Base-by-base conservation (phyloP, 2,113 vertebrate genomes). In the Hemichromis elongatus region DNA sequence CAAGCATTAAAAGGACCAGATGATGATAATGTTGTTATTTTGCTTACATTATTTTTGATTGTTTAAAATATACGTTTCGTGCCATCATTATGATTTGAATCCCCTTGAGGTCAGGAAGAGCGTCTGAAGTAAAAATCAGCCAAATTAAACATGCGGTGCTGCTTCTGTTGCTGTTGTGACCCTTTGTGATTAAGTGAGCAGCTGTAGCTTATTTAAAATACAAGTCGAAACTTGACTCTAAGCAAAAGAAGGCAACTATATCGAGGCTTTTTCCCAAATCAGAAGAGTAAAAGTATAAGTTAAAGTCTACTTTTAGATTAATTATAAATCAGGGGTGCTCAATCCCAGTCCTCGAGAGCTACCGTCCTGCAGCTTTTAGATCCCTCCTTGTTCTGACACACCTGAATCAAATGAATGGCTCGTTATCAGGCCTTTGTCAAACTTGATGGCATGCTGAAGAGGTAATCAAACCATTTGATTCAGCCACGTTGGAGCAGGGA, bases 101-200 rank as follows among this genome's bases (percentile, higher is more conserved):
- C 13, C 11, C 33, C 1, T 1, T 35, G 19, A 0, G 59, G 33
- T 37, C 59, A 37, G 59, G 19, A 66, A 3, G 19, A 66, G 33
- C 33, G 7, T 5, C 6, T 8, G 4, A 63, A 37, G 59, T 63
- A n/a, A 37, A 63, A 63, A 37, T 63, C 59, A 5, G 59, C 59
- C 59, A 0, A 37, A 37, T 63, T 6, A 63, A 63, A 1, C 6
- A 7, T 2, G 0, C 59, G 1, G 19, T 0, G 4, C 59, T 0
- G 19, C 59, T 6, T 66, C 59, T 37, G 59, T 66, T 11, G 6
- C 61, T 24, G n/a, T 66, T 21, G 19, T 42, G 61, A 66, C n/a
- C 61, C 61, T 2, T 2, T 40, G 35, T 40, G 59, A 63, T 37
- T 37, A 66, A 66, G 11, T 21, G 59, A 66, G 35, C 61, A 40